Evolutionary conservation across 1,140 invertebrate genomes (phyloP).

Genomic region (Ostrea edulis): DNA sequence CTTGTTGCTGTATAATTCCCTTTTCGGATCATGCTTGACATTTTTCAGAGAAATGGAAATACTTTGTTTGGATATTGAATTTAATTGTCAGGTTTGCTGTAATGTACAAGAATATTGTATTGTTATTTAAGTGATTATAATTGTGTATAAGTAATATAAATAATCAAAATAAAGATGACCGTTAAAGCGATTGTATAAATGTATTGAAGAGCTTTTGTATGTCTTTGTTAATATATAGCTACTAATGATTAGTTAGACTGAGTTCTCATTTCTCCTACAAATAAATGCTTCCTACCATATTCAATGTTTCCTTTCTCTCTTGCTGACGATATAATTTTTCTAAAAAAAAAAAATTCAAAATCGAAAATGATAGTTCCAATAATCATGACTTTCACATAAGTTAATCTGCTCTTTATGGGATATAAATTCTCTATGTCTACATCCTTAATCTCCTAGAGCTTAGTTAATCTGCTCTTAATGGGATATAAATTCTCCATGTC

Average conservation of each 20-base stretch:
- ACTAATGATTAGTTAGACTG: not conserved
- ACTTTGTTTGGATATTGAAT: not conserved
- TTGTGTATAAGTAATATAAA: not conserved
- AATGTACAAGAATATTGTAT: not conserved
- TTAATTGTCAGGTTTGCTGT: not conserved
- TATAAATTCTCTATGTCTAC: no score
- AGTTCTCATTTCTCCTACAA: not conserved
- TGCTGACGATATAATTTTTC: no score
- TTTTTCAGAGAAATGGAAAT: not conserved
- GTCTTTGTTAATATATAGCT: conserved; percentile 17
- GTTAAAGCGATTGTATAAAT: not conserved
- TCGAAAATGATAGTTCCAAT: no score
- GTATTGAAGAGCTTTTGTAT: conserved; percentile 18
- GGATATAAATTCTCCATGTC: no score
- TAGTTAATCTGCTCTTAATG: no score
- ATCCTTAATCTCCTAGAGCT: no score
- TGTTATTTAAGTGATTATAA: not conserved
- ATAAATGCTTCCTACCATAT: not conserved
- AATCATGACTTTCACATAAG: no score
- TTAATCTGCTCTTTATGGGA: no score
- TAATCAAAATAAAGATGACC: not conserved
- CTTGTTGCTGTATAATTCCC: not conserved
- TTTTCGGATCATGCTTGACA: not conserved
- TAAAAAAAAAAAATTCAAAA: no score
- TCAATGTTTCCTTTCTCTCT: not conserved